These are phyloP conservation scores for Tachuris rubrigastra DNA, from an alignment of 2,113 vertebrate genomes.

Conservation along the genomic window DNA sequence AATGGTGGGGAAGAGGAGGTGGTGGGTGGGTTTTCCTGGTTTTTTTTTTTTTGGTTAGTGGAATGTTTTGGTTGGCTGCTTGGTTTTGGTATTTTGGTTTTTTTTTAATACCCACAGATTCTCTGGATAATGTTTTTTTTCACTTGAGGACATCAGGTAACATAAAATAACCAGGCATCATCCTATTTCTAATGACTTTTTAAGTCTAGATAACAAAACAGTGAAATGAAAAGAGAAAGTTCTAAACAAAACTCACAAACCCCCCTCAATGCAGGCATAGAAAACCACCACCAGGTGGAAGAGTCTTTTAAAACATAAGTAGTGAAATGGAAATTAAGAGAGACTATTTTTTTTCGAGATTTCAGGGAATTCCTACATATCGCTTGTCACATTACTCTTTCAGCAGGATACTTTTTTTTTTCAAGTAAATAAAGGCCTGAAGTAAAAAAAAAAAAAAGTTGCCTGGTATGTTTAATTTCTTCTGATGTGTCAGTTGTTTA, in stretches of 20 bases:
- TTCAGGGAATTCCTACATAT: not conserved
- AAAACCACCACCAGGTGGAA: not conserved
- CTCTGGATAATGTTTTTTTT: not conserved
- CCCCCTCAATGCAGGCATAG: rapidly evolving
- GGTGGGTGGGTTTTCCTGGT: no score
- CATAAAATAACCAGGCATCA: not conserved
- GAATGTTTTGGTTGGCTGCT: not conserved
- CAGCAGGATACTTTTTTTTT: not conserved
- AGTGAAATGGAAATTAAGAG: not conserved
- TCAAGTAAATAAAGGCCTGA: not conserved
- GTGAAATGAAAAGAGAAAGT: not conserved
- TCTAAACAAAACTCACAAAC: not conserved
- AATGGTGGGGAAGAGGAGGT: no score
- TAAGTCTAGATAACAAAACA: not conserved
- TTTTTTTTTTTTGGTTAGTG: not conserved
- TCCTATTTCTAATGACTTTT: not conserved
- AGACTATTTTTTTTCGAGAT: not conserved
- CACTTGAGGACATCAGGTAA: not conserved
- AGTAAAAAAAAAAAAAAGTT: not conserved
- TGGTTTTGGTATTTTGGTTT: not conserved
- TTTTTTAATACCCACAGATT: not conserved
- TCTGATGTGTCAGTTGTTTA: not conserved
- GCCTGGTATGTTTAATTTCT: not conserved
- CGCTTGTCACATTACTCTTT: not conserved
- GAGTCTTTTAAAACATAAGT: not conserved